Conservation (phyloP, 2,797 vertebrate species). For the Enteromius anoplus region DNA sequence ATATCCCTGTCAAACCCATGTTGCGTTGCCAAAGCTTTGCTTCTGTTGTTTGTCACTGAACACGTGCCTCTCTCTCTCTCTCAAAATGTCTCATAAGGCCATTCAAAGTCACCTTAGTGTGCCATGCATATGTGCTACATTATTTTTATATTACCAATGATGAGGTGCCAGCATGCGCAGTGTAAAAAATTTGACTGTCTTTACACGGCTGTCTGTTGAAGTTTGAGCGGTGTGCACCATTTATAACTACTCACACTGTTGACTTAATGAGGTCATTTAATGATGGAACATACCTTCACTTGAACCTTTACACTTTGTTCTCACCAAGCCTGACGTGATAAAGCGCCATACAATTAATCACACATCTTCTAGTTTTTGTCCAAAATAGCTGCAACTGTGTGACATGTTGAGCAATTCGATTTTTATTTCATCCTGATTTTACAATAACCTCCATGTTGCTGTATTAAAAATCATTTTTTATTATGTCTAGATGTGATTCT, state of each 20-base stretch:
- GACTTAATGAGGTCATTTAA: constrained; percentile 18
- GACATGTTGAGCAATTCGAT: neutral
- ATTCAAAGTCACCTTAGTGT: constrained; percentile 8
- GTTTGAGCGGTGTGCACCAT: neutral
- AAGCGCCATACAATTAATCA: neutral
- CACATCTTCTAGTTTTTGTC: neutral
- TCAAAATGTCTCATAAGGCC: constrained; percentile 13
- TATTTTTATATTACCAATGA: constrained; percentile 14
- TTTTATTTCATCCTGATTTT: neutral
- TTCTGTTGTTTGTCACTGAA: constrained; percentile 13
- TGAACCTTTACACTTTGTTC: constrained; percentile 9
- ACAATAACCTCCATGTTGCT: neutral
- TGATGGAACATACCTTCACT: constrained; percentile 4
- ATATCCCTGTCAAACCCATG: neutral
- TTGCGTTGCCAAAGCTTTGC: neutral
- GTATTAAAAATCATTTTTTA: neutral
- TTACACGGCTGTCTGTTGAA: neutral
- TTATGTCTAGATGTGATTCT: neutral
- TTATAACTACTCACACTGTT: neutral
- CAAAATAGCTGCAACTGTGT: neutral
- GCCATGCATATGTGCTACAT: constrained; percentile 3
- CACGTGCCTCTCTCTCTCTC: neutral
- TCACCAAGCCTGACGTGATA: neutral
- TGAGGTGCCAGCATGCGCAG: constrained; percentile 7
- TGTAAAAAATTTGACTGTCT: constrained; percentile 10